These are phyloP conservation scores for Diplodus sargus DNA, from an alignment of 2,797 vertebrate genomes.

Conservation along the genomic window DNA sequence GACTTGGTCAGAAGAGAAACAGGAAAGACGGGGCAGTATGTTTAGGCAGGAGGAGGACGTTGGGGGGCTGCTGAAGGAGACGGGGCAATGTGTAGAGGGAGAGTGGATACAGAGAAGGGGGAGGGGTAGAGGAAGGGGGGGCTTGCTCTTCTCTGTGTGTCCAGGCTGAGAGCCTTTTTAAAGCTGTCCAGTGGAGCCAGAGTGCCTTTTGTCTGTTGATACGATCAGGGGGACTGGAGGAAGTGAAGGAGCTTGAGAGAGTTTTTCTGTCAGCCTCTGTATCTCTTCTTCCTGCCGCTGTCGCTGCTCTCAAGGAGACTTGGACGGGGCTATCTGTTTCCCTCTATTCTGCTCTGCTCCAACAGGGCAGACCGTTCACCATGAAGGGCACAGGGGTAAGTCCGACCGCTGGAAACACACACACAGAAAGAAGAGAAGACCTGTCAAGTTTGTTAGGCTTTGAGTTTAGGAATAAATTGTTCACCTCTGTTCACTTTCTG, in stretches of 20 bases:
- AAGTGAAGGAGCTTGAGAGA: slow-evolving; percentile 76
- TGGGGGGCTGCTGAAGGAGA: slow-evolving; percentile 75
- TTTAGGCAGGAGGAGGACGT: slow-evolving; percentile 69
- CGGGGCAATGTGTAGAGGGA: slow-evolving; percentile 75
- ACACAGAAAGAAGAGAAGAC: slow-evolving; percentile 11
- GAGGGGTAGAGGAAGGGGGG: slow-evolving; percentile 67
- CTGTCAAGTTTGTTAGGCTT: slow-evolving; percentile 51
- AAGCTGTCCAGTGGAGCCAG: slow-evolving; percentile 76
- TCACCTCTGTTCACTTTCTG: slow-evolving; percentile 46
- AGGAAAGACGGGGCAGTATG: slow-evolving; percentile 74
- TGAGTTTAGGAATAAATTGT: slow-evolving; percentile 41
- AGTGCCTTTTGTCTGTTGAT: slow-evolving; percentile 85
- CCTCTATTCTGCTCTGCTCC: slow-evolving; percentile 58
- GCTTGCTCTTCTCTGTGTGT: slow-evolving; percentile 72
- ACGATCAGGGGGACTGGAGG: slow-evolving; percentile 76
- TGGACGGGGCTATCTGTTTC: slow-evolving; percentile 70
- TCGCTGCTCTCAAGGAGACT: slow-evolving; percentile 78
- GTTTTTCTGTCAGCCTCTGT: slow-evolving; percentile 77
- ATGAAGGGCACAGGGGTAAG: slow-evolving; percentile 89
- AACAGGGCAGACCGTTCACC: slow-evolving; percentile 66
- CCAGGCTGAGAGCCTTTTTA: slow-evolving; percentile 74
- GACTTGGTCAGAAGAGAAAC: slow-evolving; percentile 73
- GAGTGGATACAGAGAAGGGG: slow-evolving; percentile 67
- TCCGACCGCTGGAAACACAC: slow-evolving; percentile 65
- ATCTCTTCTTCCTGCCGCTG: slow-evolving; percentile 59